Percentiles rank a stretch among this genome's conserved stretches.
Conservation (phyloP, 2,888 invertebrate genomes). For the Noctua fimbriata region DNA sequence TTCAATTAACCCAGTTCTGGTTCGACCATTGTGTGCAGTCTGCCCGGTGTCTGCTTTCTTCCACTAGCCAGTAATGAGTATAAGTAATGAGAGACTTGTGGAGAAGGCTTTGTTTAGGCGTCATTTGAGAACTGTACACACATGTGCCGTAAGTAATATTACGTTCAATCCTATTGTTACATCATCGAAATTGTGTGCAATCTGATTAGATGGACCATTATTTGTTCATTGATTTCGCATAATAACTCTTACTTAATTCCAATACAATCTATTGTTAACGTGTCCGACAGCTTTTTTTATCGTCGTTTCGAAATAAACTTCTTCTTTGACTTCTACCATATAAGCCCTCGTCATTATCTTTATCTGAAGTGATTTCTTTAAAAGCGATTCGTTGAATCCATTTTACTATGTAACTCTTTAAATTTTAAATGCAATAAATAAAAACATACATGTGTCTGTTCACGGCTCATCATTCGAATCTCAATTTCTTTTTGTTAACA, state of each 20-base stretch:
- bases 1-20: conserved; percentile 89
- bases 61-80: conserved; percentile 81
- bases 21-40: conserved; percentile 85
- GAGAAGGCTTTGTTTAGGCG: conserved; percentile 79
- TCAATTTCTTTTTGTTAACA: conserved; percentile 7
- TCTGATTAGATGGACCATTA: conserved; percentile 41
- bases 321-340: neutral
- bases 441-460: neutral
- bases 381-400: conserved; percentile 7
- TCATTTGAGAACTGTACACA: conserved; percentile 81
- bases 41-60: conserved; percentile 89
- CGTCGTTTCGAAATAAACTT: neutral
- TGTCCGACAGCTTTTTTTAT: neutral
- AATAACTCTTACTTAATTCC: conserved; percentile 27
- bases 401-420: conserved; percentile 27
- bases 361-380: conserved; percentile 8
- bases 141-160: conserved; percentile 75
- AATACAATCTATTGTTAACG: conserved; percentile 19
- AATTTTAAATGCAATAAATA: conserved; percentile 6
- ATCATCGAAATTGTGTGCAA: conserved; percentile 62
- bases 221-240: conserved; percentile 37
- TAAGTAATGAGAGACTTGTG: conserved; percentile 82
- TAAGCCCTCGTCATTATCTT: conserved; percentile 13
- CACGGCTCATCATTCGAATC: conserved; percentile 1
- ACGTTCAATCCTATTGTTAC: conserved; percentile 70